A percentile compares a stretch with the other conserved stretches of the same genome.
Conservation (phyloP, 2,113 vertebrate genomes). For the Trogon melanurus region DNA sequence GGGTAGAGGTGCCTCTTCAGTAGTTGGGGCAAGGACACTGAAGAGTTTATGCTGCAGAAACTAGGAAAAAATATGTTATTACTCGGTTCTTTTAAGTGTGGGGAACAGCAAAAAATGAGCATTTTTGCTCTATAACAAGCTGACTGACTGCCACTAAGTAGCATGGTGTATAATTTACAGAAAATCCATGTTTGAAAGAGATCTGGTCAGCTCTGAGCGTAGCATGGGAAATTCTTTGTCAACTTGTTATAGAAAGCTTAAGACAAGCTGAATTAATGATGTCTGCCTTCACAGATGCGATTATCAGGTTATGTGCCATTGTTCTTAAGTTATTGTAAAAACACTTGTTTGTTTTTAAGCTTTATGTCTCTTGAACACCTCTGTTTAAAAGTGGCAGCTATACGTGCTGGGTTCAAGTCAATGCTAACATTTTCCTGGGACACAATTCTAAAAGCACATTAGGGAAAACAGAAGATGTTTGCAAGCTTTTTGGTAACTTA, state of each 20-base stretch:
- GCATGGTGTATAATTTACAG: not conserved
- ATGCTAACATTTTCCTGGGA: not conserved
- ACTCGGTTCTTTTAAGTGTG: not conserved
- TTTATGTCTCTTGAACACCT: not conserved
- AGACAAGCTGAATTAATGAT: too few species aligned
- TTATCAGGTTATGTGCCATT: too few species aligned
- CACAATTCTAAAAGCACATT: not conserved
- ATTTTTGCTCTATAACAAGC: not conserved
- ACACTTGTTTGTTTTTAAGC: not conserved
- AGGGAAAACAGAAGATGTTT: not conserved
- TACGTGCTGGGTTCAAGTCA: not conserved
- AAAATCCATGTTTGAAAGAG: not conserved
- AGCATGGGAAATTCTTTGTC: not conserved
- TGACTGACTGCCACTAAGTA: not conserved
- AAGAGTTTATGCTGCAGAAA: not conserved
- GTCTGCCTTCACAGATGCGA: not conserved
- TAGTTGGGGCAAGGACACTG: not conserved
- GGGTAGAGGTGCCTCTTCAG: not conserved
- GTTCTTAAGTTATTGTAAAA: not conserved
- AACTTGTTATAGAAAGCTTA: not conserved
- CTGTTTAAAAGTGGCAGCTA: not conserved
- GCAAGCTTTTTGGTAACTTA: accelerated
- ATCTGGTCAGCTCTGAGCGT: not conserved
- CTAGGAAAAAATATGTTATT: not conserved
- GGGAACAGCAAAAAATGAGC: not conserved